These are phyloP conservation scores for Hypena proboscidalis DNA, from an alignment of 2,888 invertebrate species.

Conservation along the genomic window DNA sequence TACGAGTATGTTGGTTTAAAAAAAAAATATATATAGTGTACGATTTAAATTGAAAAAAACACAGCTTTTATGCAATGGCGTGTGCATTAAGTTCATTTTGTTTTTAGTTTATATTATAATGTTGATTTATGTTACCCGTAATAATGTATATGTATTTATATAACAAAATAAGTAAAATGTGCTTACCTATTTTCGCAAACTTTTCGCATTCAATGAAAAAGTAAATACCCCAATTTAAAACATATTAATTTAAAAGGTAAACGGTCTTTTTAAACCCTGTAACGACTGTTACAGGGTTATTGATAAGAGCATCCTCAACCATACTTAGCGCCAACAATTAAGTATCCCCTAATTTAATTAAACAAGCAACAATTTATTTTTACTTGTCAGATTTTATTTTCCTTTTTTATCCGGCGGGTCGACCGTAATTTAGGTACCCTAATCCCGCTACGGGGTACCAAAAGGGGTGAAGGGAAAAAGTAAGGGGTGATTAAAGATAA, in stretches of 20 bases:
- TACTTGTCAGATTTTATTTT: slow-evolving; percentile 41
- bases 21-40: too few relatives aligned
- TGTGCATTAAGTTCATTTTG: neutral
- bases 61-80: too few relatives aligned
- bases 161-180: too few relatives aligned
- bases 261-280: slow-evolving; percentile 30
- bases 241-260: slow-evolving; percentile 30
- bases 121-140: neutral
- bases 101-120: neutral
- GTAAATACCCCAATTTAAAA: slow-evolving; percentile 26
- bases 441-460: slow-evolving; percentile 60
- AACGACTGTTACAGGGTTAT: slow-evolving; percentile 25
- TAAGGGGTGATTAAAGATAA: slow-evolving; percentile 83
- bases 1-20: too few relatives aligned
- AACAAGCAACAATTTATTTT: slow-evolving; percentile 46
- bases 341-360: slow-evolving; percentile 46
- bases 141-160: too few relatives aligned
- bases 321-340: slow-evolving; percentile 41
- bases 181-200: too few relatives aligned
- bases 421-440: slow-evolving; percentile 72
- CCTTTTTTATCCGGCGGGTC: slow-evolving; percentile 50
- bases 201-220: too few relatives aligned
- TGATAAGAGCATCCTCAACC: slow-evolving; percentile 30
- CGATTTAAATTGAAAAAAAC: too few relatives aligned
- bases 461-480: slow-evolving; percentile 73